A percentile compares a stretch with the other conserved stretches of the same genome.
These are phyloP conservation scores for Elmis aenea DNA, from an alignment of 2,888 invertebrate genomes.

Conservation along the genomic window DNA sequence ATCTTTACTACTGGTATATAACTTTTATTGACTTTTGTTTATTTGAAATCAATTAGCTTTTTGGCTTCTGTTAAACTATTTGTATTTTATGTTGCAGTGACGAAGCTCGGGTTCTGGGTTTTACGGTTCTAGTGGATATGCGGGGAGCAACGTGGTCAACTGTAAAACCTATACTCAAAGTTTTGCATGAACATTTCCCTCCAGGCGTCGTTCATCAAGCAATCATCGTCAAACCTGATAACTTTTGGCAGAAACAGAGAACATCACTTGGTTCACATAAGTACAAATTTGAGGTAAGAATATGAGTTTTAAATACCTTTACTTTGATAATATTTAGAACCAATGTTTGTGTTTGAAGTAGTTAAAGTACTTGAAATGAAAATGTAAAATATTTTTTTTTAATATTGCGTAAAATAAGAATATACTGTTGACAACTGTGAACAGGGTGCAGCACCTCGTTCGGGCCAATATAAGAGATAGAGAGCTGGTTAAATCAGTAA, in stretches of 20 bases:
- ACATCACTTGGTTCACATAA: slow-evolving; percentile 95
- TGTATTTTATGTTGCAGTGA: slow-evolving; percentile 60
- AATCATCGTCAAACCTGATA: slow-evolving; percentile 97
- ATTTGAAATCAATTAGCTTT: not conserved
- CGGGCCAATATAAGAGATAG: too few species aligned
- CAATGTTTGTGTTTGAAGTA: too few species aligned
- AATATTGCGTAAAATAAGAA: too few species aligned
- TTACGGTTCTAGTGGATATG: slow-evolving; percentile 97
- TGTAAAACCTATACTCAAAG: slow-evolving; percentile 96
- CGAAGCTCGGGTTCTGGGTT: slow-evolving; percentile 80
- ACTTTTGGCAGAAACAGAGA: slow-evolving; percentile 99
- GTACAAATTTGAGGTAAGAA: slow-evolving; percentile 93
- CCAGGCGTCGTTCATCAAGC: slow-evolving; percentile 86
- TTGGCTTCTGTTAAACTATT: not conserved
- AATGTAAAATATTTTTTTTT: too few species aligned
- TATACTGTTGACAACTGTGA: too few species aligned
- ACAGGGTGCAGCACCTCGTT: too few species aligned
- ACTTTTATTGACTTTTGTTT: too few species aligned
- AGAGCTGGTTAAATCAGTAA: too few species aligned
- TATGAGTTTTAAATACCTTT: not conserved
- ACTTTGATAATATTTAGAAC: too few species aligned
- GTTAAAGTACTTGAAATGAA: too few species aligned
- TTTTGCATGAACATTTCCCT: slow-evolving; percentile 93
- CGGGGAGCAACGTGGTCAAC: slow-evolving; percentile 94
- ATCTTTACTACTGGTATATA: too few species aligned